Evolutionary conservation across 2,797 vertebrate genomes (phyloP), one percentile per base, ranked within the genome.

Genomic region (Molossus alvarezi): DNA sequence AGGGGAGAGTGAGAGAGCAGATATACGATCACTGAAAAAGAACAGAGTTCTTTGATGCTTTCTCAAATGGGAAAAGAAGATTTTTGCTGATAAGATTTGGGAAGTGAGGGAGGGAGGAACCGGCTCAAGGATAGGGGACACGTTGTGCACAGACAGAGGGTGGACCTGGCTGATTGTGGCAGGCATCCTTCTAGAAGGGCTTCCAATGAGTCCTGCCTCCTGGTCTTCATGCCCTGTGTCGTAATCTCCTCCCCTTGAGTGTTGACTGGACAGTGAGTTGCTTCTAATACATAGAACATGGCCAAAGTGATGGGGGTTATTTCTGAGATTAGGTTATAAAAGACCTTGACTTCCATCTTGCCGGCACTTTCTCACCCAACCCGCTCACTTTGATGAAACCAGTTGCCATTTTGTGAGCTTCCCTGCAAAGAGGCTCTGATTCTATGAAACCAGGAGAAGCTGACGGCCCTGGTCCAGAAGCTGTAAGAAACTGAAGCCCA

Each of bases 31-130:
- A 75, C 75, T 75, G 64, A 65, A 88, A 81, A 90, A 51, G 18
- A 88, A 83, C 21, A 15, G 15, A 29, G 5, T 9, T 29, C 60
- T 88, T 86, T 69, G 14, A 81, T 91, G 37, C 45, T 57, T 57
- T 41, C 60, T 58, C 18, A 64, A 79, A 85, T 33, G 29, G 20
- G 10, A 37, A 71, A 57, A 25, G 10, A 94, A 67, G 29, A 67
- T 53, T 93, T 93, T 91, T 55, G 51, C 21, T 72, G 72, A 64
- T 95, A 58, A 29, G 8, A 72, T 79, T 10, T 41, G 75, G 48
- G 25, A 84, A n/a, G n/a, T 29, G 8, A 85, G 53, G 33, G 10
- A 87, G 18, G 7, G 13, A 77, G 20, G n/a, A 67, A 82, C 14
- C 1, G 29, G 9, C 57, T 79, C 10, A 84, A 89, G 75, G 76